These are phyloP conservation scores for Brachyopa scutellaris DNA, from an alignment of 2,888 invertebrate species.

Conservation along the genomic window DNA sequence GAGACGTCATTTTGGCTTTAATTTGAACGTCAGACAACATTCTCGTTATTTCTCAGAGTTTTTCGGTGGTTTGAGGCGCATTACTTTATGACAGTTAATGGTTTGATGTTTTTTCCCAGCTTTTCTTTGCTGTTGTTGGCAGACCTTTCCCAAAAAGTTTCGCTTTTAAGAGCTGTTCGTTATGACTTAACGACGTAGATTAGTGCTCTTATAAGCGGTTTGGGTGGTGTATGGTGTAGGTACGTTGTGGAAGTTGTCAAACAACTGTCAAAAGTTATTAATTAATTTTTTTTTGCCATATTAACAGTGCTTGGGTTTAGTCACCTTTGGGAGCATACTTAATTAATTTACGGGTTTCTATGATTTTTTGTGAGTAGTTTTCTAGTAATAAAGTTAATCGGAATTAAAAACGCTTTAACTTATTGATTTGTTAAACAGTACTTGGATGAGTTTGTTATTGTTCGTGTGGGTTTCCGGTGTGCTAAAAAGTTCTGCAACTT, in stretches of 20 bases:
- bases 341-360: not conserved
- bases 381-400: not conserved
- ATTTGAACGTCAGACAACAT: not conserved
- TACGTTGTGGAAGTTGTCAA: not conserved
- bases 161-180: not conserved
- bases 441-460: no score
- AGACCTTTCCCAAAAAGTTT: slow-evolving; percentile 9
- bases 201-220: not conserved
- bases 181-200: not conserved
- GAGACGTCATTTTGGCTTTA: not conserved
- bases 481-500: no score
- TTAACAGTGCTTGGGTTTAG: not conserved
- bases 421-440: no score
- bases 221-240: not conserved
- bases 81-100: slow-evolving; percentile 15
- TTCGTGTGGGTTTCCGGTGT: no score
- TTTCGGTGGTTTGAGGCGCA: not conserved
- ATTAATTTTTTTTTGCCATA: not conserved
- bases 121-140: not conserved
- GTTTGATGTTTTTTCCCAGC: not conserved
- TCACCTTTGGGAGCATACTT: not conserved
- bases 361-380: not conserved
- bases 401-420: no score
- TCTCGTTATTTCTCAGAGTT: not conserved
- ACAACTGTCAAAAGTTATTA: slow-evolving; percentile 4